These are phyloP conservation scores for Mormyrus proboscirostris DNA, from an alignment of 2,797 vertebrate species.

Conservation along the genomic window DNA sequence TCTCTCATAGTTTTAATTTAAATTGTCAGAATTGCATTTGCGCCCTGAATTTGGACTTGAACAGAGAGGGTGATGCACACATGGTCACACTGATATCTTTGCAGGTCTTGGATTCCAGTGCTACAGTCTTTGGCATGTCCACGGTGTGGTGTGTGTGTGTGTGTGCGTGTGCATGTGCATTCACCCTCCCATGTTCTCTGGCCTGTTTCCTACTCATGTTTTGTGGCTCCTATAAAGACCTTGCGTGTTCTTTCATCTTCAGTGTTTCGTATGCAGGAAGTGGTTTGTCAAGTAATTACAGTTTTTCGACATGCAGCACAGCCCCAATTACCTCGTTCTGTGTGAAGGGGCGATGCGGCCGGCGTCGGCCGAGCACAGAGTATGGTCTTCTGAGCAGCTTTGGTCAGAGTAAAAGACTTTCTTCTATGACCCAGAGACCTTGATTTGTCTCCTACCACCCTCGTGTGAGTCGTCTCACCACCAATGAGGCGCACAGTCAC, in stretches of 20 bases:
- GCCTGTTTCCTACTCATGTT: not conserved
- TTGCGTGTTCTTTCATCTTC: not conserved
- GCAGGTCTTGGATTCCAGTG: not conserved
- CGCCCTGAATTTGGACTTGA: not conserved
- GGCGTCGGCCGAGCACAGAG: not conserved
- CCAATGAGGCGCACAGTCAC: not conserved
- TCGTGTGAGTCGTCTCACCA: not conserved
- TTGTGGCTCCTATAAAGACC: not conserved
- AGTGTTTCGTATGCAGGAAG: not conserved
- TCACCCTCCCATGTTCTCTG: not conserved
- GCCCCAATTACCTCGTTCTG: not conserved
- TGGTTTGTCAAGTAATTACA: not conserved
- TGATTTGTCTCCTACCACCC: not conserved
- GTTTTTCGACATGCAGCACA: not conserved
- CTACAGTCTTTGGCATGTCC: not conserved
- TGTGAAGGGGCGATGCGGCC: not conserved
- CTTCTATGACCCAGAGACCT: not conserved
- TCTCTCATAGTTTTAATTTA: not conserved
- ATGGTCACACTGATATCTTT: not conserved
- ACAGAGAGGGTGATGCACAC: not conserved
- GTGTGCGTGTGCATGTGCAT: not conserved
- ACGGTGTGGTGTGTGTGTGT: not conserved
- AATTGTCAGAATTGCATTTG: not conserved
- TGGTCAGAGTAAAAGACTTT: not conserved
- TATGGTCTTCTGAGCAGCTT: not conserved